Percentiles rank a stretch among this genome's conserved stretches.
Conservation (phyloP, 2,113 vertebrate species). For the Puffinus mauretanicus region DNA sequence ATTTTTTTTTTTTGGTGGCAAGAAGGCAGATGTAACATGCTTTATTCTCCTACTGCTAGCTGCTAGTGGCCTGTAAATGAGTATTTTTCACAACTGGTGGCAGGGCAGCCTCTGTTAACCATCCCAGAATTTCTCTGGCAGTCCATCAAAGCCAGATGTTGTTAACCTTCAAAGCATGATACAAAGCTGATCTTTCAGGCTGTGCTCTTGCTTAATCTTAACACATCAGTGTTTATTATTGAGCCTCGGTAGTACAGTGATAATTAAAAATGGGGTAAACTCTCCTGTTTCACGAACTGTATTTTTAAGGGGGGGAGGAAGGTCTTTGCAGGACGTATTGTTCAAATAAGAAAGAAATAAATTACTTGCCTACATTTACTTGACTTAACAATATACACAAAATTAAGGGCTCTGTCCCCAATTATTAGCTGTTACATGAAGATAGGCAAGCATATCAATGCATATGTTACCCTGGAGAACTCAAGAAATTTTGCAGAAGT, state of each 20-base stretch:
- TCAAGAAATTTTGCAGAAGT: neutral
- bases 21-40: neutral
- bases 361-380: neutral
- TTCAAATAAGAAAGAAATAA: neutral
- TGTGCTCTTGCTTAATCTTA: constrained; percentile 4
- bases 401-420: neutral
- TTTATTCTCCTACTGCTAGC: neutral
- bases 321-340: neutral
- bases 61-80: neutral
- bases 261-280: neutral
- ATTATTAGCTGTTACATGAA: neutral
- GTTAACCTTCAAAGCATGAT: neutral
- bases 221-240: neutral
- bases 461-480: neutral
- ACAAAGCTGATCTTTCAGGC: neutral
- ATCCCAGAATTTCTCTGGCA: neutral
- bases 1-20: neutral
- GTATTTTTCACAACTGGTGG: neutral
- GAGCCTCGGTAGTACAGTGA: neutral
- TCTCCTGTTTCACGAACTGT: neutral
- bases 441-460: neutral
- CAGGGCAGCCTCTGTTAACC: neutral
- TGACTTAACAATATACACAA: neutral
- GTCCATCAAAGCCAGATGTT: constrained; percentile 4
- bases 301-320: neutral